phyloP scores from a whole-genome alignment of 2,113 vertebrate species.

The Amphiprion ocellaris region DNA sequence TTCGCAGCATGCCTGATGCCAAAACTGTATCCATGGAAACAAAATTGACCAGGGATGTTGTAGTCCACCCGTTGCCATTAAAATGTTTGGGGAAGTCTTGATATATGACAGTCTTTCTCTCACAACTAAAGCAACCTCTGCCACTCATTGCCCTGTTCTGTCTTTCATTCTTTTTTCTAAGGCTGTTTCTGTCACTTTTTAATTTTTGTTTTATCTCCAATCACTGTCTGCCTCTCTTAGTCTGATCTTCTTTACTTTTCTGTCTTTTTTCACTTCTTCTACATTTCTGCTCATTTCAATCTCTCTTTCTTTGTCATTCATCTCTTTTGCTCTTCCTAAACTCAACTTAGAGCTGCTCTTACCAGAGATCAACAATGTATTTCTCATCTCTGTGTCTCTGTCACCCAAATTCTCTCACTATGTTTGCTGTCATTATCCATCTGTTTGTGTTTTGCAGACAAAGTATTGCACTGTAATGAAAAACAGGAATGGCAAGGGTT shows the following conservation, averaged over 20 bases:
- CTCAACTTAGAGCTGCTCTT: neutral
- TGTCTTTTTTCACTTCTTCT: neutral
- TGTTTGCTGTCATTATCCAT: constrained; percentile 40
- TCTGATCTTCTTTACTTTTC: too few relatives aligned
- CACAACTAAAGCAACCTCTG: neutral
- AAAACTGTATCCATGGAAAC: constrained; percentile 49
- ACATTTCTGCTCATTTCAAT: too few relatives aligned
- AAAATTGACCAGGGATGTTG: constrained; percentile 44
- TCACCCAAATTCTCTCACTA: neutral
- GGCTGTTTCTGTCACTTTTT: neutral
- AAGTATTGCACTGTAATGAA: constrained; percentile 51
- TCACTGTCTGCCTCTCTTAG: neutral
- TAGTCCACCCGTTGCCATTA: constrained; percentile 25
- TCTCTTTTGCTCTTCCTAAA: neutral
- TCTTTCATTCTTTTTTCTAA: neutral
- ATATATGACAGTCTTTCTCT: constrained; percentile 44
- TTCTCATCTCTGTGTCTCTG: neutral
- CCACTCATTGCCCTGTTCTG: neutral
- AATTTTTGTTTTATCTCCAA: neutral
- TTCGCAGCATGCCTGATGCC: constrained; percentile 29
- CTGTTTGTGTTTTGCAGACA: constrained; percentile 56
- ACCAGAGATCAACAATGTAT: neutral
- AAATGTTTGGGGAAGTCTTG: constrained; percentile 35
- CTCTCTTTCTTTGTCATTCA: neutral
- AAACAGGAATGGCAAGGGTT: constrained; percentile 58